Evolutionary conservation across 2,888 invertebrate genomes (phyloP).

Genomic region (Andrena marginata): DNA sequence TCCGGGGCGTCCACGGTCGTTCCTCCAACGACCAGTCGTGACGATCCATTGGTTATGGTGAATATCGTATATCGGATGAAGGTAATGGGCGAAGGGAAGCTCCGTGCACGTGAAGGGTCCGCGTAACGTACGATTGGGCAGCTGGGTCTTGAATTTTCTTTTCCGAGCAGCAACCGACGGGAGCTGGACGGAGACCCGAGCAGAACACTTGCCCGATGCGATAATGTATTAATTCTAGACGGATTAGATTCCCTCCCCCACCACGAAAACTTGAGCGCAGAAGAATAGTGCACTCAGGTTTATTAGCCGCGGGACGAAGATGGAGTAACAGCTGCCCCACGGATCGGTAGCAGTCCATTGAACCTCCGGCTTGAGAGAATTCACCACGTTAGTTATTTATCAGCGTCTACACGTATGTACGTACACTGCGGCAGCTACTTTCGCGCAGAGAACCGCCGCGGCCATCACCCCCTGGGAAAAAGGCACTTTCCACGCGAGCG

Average conservation of each 20-base stretch:
- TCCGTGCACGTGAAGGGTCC: background rate
- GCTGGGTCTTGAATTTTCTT: too few species aligned
- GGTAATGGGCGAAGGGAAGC: background rate
- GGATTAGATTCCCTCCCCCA: background rate
- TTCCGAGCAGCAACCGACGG: too few species aligned
- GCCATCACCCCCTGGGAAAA: constrained; percentile 64
- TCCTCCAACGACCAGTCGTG: constrained; percentile 43
- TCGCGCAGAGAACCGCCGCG: constrained; percentile 58
- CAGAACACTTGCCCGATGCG: background rate
- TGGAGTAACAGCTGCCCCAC: constrained; percentile 29
- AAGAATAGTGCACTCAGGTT: constrained; percentile 65
- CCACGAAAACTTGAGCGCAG: constrained; percentile 15
- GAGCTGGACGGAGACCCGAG: background rate
- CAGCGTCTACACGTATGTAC: constrained; percentile 61
- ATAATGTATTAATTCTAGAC: constrained; percentile 40
- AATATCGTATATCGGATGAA: constrained; percentile 24
- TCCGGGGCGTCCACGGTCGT: constrained; percentile 46
- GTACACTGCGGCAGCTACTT: constrained; percentile 2
- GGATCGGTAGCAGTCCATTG: constrained; percentile 59
- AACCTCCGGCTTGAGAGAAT: constrained; percentile 67
- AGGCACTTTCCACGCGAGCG: constrained; percentile 68
- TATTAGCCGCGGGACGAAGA: constrained; percentile 59
- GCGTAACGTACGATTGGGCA: background rate
- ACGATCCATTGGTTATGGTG: constrained; percentile 30
- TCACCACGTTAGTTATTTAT: constrained; percentile 72